Base-by-base conservation (phyloP, 2,113 vertebrate genomes). In the Carollia perspicillata region DNA sequence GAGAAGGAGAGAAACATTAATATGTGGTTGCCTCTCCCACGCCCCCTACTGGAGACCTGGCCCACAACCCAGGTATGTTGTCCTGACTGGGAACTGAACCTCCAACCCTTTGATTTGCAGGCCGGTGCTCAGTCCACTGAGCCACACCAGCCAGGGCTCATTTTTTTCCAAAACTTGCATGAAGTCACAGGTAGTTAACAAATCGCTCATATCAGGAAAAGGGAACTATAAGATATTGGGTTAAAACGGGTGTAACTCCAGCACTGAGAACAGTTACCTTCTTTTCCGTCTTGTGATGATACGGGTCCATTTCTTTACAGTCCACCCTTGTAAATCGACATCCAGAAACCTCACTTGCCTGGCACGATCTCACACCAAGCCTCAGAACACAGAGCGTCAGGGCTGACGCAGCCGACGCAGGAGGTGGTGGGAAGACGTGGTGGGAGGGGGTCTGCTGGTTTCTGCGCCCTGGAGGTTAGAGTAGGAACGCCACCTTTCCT, bases 341-440 rank as follows among this genome's bases (percentile, higher is more conserved):
- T 60, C 42, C n/a, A 30, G 66, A 51, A 75, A 33, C 28, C 3
- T 6, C 22, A 1, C 18, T 22, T 12, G 30, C 22, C 42, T 14
- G 0, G 13, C 7, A 13, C 18, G 18, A 6, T n/a, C 9, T 40
- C 71, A 20, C 4, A 33, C 37, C 18, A 4, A 30, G 11, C 17
- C 77, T 84, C 44, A 10, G 13, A 74, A 22, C 12, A 22, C 40
- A 26, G 58, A 26, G 30, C 9, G 1, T n/a, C 23, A 53, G 47
- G 26, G 42, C 2, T 0, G 14, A 7, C 4, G 0, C 0, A 30
- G 42, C 2, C 0, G 26, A 7, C 5, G 0, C 0, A 65, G 13
- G 17, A 60, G 16, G 6, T 26, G 9, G 22, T 12, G 9, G 58
- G 58, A 26, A 60, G 23, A 10, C 9, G 8, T 58, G 55, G 53